A percentile compares a stretch with the other conserved stretches of the same genome.
Conservation (phyloP, 2,797 vertebrate species). For the Pempheris klunzingeri region DNA sequence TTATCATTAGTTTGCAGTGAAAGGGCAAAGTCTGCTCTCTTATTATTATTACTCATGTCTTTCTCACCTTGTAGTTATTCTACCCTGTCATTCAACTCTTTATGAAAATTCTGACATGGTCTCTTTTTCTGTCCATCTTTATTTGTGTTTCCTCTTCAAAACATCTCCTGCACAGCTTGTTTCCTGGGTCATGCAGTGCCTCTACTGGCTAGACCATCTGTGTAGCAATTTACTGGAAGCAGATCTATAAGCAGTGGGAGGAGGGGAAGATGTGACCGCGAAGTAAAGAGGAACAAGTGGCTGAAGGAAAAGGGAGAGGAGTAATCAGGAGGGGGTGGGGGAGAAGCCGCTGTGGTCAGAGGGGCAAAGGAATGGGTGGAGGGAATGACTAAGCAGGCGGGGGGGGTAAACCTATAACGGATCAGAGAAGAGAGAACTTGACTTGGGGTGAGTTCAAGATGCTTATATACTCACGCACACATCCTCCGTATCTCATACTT, state of each 20-base stretch:
- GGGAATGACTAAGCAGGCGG: background rate
- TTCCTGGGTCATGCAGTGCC: conserved; percentile 51
- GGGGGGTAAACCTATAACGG: conserved; percentile 2
- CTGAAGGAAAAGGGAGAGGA: conserved; percentile 20
- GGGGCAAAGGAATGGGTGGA: conserved; percentile 37
- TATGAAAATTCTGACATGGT: too few relatives aligned
- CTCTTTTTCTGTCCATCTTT: conserved; percentile 4
- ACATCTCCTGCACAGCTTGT: conserved; percentile 37
- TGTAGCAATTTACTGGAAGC: conserved; percentile 60
- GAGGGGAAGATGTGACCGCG: conserved; percentile 26
- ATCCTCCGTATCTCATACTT: background rate
- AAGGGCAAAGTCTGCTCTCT: background rate
- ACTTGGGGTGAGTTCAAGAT: conserved; percentile 5
- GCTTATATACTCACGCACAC: background rate
- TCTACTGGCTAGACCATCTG: conserved; percentile 61
- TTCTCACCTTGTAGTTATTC: too few relatives aligned
- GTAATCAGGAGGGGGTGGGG: conserved; percentile 34
- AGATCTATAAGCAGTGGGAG: conserved; percentile 31
- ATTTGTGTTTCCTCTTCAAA: conserved; percentile 14
- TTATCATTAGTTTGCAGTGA: conserved; percentile 1
- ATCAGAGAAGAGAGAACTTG: background rate
- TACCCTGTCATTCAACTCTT: background rate
- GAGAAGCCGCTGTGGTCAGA: conserved; percentile 43
- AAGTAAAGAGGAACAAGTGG: conserved; percentile 33
- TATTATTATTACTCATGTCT: background rate